Conservation (phyloP, 1,140 invertebrate genomes). For the Phthorimaea operculella region DNA sequence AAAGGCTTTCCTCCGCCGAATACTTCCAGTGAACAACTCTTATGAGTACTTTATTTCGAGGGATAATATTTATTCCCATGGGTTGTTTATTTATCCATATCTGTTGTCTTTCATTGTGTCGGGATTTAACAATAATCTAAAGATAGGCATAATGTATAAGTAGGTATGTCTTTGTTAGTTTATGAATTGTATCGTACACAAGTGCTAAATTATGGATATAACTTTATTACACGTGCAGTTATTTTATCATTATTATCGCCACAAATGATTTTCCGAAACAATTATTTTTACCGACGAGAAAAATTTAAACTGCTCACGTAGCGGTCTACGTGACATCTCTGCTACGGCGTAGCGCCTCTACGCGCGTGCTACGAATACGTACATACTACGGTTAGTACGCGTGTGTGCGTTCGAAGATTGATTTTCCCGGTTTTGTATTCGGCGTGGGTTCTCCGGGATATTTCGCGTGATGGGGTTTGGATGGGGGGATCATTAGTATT, state of each 20-base stretch:
- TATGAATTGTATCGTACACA: no score
- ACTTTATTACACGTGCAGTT: background rate
- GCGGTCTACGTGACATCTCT: conserved; percentile 19
- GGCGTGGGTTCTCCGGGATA: conserved; percentile 22
- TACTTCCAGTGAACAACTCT: no score
- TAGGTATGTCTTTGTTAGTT: no score
- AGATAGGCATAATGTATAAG: no score
- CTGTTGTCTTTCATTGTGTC: no score
- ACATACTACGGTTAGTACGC: background rate
- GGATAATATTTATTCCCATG: no score
- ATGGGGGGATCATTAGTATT: no score
- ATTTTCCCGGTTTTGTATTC: conserved; percentile 38
- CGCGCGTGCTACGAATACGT: conserved; percentile 29
- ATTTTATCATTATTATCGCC: background rate
- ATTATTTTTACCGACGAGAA: background rate
- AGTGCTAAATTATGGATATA: background rate
- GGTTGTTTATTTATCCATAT: no score
- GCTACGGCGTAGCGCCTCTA: conserved; percentile 30
- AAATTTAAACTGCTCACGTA: conserved; percentile 1
- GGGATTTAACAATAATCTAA: no score
- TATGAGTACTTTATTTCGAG: no score
- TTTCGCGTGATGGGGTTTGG: conserved; percentile 22
- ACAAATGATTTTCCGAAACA: background rate
- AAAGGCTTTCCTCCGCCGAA: no score
- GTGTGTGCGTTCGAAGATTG: conserved; percentile 28